Percentiles rank a stretch among this genome's conserved stretches.
Evolutionary conservation across 2,797 vertebrate genomes (phyloP).

Genomic region (Myiotriccus ornatus): DNA sequence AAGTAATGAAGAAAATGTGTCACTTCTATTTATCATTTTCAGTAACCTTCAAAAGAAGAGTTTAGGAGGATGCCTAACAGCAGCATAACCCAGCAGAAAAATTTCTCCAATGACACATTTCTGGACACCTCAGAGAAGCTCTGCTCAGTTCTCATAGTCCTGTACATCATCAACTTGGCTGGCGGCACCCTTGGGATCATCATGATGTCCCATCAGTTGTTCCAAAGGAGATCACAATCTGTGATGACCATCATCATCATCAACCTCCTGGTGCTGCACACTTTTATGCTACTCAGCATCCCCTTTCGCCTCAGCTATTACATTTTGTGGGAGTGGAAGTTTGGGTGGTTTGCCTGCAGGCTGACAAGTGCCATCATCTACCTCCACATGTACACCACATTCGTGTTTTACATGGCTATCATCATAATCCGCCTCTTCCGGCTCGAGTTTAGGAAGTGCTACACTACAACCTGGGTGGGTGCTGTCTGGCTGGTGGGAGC

Average conservation of each 20-base stretch:
- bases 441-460: slow-evolving; percentile 48
- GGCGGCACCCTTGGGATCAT: slow-evolving; percentile 59
- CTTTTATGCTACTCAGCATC: slow-evolving; percentile 73
- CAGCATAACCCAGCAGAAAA: not conserved
- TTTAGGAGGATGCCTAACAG: not conserved
- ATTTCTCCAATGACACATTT: not conserved
- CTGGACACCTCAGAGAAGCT: not conserved
- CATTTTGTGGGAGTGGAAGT: slow-evolving; percentile 45
- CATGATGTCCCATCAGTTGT: slow-evolving; percentile 63
- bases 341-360: slow-evolving; percentile 57
- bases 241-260: slow-evolving; percentile 60
- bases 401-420: slow-evolving; percentile 73
- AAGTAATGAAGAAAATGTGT: not conserved
- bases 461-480: slow-evolving; percentile 32
- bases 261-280: slow-evolving; percentile 74
- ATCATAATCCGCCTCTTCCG: slow-evolving; percentile 30
- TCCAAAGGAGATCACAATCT: slow-evolving; percentile 58
- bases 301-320: slow-evolving; percentile 79
- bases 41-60: not conserved
- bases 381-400: slow-evolving; percentile 75
- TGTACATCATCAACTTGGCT: slow-evolving; percentile 62
- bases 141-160: not conserved
- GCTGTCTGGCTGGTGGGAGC: slow-evolving; percentile 67
- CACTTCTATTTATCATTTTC: not conserved
- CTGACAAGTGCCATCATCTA: slow-evolving; percentile 69